Conservation (phyloP, 2,888 invertebrate genomes). For the Folsomia candida region DNA sequence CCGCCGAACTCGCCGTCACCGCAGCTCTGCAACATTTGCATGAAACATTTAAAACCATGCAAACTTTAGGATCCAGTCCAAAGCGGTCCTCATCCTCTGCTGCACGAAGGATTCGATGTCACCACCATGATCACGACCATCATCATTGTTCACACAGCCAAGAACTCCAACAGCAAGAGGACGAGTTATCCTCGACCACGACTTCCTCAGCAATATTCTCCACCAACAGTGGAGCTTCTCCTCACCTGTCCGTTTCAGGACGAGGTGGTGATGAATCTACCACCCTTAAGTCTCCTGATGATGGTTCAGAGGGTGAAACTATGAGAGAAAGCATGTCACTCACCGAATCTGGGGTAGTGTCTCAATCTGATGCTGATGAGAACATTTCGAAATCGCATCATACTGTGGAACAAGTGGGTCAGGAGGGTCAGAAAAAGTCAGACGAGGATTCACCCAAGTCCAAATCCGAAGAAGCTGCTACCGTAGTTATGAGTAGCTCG, state of each 20-base stretch:
- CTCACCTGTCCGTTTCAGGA: background rate
- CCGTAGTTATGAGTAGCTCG: conserved; percentile 15
- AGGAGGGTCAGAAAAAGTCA: background rate
- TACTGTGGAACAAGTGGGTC: conserved; percentile 6
- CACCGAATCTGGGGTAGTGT: conserved; percentile 35
- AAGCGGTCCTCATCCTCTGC: conserved; percentile 28
- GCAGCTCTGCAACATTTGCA: conserved; percentile 37
- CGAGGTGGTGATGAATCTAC: conserved; percentile 23
- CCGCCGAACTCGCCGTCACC: conserved; percentile 33
- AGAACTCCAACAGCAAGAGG: background rate
- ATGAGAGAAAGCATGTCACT: conserved; percentile 36
- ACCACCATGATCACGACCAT: background rate
- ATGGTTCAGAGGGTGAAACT: conserved; percentile 37
- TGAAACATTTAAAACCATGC: conserved; percentile 39
- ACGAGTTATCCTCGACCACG: background rate
- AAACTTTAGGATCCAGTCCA: conserved; percentile 34
- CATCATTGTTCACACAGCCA: conserved; percentile 1
- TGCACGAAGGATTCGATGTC: conserved; percentile 20
- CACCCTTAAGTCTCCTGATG: conserved; percentile 29
- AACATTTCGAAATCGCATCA: conserved; percentile 4
- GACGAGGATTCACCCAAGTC: conserved; percentile 7
- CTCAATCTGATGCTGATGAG: conserved; percentile 28
- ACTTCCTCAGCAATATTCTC: conserved; percentile 11
- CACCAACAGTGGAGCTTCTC: background rate
- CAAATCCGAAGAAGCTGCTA: conserved; percentile 21